Base-by-base conservation (phyloP, 2,797 vertebrate species). In the Botia kubotai region DNA sequence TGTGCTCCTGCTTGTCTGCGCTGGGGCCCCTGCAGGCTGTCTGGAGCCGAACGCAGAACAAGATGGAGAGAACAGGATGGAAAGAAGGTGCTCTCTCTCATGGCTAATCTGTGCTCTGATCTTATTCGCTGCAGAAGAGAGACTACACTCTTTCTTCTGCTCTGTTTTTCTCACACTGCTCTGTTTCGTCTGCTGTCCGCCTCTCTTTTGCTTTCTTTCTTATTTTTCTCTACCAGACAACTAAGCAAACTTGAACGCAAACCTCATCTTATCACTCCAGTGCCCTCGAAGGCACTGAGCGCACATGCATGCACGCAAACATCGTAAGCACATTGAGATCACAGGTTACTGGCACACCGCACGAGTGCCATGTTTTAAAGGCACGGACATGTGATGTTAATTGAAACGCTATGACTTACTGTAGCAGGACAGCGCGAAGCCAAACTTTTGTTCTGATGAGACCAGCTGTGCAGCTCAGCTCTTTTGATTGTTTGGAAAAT, bases 1-100 rank as follows among this genome's bases (percentile, higher is more conserved):
- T 89, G 87, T 77, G 90, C 91, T 88, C 90, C 85, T 89, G 89
- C 91, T 90, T 89, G 91, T 92, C 90, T 93, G 91, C 83, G 91
- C 92, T 87, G 92, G 91, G 90, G 90, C 88, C 88, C 90, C 92
- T 93, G 90, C 89, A 92, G 91, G 92, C 92, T 90, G 92, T 93
- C 93, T 93, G 90, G 91, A 91, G 88, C 90, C 7, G 89, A 87
- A 86, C 75, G 2, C 21, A 66, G 75, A 57, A 63, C 43, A 39
- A 69, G 23, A 76, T 12, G n/a, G 65, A 23, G 67, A 75, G 89
- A 91, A 89, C 91, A 92, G 91, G 88, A 90, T 89, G 89, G 88
- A 89, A 91, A 90, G 91, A 29, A 11, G 21, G 57, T 13, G 52
- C 84, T 90, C 87, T 88, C 87, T 90, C 72, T 88, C 87, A 85